A percentile compares a stretch with the other conserved stretches of the same genome.
Evolutionary conservation across 2,888 invertebrate species (phyloP).

Genomic region (Nomada lathburiana): DNA sequence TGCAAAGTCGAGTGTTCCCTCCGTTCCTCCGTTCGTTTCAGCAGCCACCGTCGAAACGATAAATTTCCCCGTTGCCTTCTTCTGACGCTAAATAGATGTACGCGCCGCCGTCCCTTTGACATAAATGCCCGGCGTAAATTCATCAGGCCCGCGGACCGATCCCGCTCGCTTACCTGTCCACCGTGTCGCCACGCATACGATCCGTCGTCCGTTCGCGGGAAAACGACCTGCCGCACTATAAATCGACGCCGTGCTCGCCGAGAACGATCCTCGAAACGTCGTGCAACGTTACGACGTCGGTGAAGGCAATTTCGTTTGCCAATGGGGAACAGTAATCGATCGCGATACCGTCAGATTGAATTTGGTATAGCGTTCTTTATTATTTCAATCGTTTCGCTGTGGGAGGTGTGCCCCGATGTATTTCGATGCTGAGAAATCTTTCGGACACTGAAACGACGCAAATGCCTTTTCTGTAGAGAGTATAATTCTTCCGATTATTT

Average conservation of each 20-base stretch:
- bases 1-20: slow-evolving; percentile 72
- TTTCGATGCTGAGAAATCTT: no score
- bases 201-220: slow-evolving; percentile 19
- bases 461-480: no score
- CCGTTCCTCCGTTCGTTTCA: slow-evolving; percentile 41
- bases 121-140: slow-evolving; percentile 81
- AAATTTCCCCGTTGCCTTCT: slow-evolving; percentile 78
- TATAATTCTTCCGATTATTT: no score
- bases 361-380: neutral
- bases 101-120: slow-evolving; percentile 77
- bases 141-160: slow-evolving; percentile 72
- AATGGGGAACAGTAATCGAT: neutral
- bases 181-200: slow-evolving; percentile 17
- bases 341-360: neutral
- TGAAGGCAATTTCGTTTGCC: neutral
- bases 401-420: no score
- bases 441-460: no score
- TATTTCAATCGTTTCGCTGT: no score
- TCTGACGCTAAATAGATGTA: slow-evolving; percentile 80
- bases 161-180: slow-evolving; percentile 36
- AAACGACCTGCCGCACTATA: slow-evolving; percentile 39
- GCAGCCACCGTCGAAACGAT: slow-evolving; percentile 76
- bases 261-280: neutral
- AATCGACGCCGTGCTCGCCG: slow-evolving; percentile 24
- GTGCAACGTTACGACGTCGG: neutral